Evolutionary conservation across 64 coral and sea anemone species (phyloP), one percentile per base, ranked within the genome.

Genomic region (Pocillopora verrucosa): DNA sequence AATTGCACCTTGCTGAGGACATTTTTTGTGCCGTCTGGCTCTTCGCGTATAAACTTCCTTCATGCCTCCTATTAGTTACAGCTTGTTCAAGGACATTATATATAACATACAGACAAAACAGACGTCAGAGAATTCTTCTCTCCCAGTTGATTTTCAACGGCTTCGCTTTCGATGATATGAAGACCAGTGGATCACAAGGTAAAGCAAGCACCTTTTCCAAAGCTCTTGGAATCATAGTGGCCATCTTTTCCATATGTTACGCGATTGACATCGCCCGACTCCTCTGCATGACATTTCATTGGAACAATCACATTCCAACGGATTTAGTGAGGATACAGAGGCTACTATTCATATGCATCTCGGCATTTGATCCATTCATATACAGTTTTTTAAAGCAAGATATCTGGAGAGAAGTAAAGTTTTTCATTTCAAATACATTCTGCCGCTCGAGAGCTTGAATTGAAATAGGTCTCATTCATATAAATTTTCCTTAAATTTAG

Each of bases 351-450:
- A 6, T 75, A 16, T 75, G 22, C 35, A 89, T 80, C 65, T 89
- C 88, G 22, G 25, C 88, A 56, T 80, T 38, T 24, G 80, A 89
- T 36, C 88, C 88, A 63, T 56, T 89, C n/a, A 77, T 89, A 16
- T 80, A 89, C 37, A 77, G 76, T n/a, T 22, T 80, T 59, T 22
- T 80, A 9, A 89, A 89, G 76, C 77, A 72, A 73, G 88, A 89
- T 36, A 89, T 89, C 30, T 16, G 77, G 10, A 22, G 60, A 57
- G 88, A 89, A 24, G 17, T 89, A 13, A 79, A 26, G 16, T 16
- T 36, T 7, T 25, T 68, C n/a, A 45, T 89, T 51, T 51, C 41
- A 51, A 2, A 75, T 36, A 36, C 36, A 34, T 37, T 75, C 36
- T 34, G 73, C 34, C 3, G 0, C 73, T 75, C 36, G 73, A 36